Base-by-base conservation (phyloP, 2,888 invertebrate genomes). In the Carcina quercana region DNA sequence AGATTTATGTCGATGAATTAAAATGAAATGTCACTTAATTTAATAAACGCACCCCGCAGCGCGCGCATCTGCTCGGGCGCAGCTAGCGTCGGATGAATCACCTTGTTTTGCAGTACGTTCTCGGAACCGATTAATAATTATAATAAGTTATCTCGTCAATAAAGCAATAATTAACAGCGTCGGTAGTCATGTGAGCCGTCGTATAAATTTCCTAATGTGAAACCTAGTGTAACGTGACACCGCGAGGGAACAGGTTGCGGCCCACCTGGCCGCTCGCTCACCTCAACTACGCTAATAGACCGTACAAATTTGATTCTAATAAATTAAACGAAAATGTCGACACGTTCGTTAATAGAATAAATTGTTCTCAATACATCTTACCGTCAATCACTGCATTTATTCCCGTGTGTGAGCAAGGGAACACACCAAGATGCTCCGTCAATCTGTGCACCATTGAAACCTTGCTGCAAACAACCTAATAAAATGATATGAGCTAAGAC, bases 131-230 rank as follows among this genome's bases (percentile, higher is more conserved):
- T 75, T 71, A 76, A 71, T 74, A 75, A 75, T 74, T 67, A 72
- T 59, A 64, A 70, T 75, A 72, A 75, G 74, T 76, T 78, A 82
- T 75, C 63, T 72, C 58, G 50, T 64, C 67, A 66, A 75, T 80
- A 80, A 74, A 74, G 74, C 70, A 78, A 79, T 80, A 75, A 82
- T 78, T 73, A 76, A 65, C 71, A 70, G 43, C 53, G 69, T 68
- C 70, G 56, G 74, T 78, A 76, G 80, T 78, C 69, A 76, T 64
- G 63, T 57, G 82, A 80, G 78, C 65, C 65, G 74, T 66, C 72
- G 78, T 79, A 80, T 80, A 79, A 74, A 78, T 82, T 80, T 79
- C 75, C 76, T 76, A 80, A 82, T 76, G 76, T 80, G 80, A 80
- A 80, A 80, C 78, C 79, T 72, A 67, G 65, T 72, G 82, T 75